These are phyloP conservation scores for Sebastes cheni DNA, from an alignment of 2,797 vertebrate genomes.

Conservation along the genomic window DNA sequence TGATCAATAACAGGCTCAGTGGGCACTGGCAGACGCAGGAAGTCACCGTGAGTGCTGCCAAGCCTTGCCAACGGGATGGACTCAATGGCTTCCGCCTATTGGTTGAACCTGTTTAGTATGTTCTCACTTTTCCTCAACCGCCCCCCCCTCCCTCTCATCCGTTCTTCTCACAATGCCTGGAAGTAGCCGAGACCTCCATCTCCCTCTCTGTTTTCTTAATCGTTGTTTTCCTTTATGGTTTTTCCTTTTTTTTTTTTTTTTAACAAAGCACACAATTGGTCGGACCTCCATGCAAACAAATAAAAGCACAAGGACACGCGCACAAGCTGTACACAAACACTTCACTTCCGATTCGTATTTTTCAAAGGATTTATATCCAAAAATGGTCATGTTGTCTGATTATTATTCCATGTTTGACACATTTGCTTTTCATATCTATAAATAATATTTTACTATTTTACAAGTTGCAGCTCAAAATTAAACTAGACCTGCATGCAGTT, in stretches of 20 bases:
- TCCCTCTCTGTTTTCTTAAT: conserved; percentile 80
- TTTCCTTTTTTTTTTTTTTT: conserved; percentile 23
- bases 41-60: conserved; percentile 49
- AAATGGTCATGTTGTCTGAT: conserved; percentile 20
- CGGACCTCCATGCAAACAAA: conserved; percentile 76
- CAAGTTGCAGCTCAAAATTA: background rate
- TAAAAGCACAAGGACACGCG: conserved; percentile 72
- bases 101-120: conserved; percentile 83
- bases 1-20: conserved; percentile 22
- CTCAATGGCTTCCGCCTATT: conserved; percentile 84
- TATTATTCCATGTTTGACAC: background rate
- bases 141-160: conserved; percentile 74
- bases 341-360: conserved; percentile 65
- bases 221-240: conserved; percentile 76
- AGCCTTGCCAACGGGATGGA: conserved; percentile 72
- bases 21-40: conserved; percentile 63
- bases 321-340: conserved; percentile 48
- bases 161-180: conserved; percentile 87
- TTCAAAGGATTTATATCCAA: conserved; percentile 43
- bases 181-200: conserved; percentile 85
- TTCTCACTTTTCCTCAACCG: conserved; percentile 85
- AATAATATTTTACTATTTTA: background rate
- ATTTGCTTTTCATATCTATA: background rate
- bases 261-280: conserved; percentile 73
- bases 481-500: background rate